These are phyloP conservation scores for Lepisosteus oculatus DNA, from an alignment of 2,113 vertebrate species.

Conservation along the genomic window DNA sequence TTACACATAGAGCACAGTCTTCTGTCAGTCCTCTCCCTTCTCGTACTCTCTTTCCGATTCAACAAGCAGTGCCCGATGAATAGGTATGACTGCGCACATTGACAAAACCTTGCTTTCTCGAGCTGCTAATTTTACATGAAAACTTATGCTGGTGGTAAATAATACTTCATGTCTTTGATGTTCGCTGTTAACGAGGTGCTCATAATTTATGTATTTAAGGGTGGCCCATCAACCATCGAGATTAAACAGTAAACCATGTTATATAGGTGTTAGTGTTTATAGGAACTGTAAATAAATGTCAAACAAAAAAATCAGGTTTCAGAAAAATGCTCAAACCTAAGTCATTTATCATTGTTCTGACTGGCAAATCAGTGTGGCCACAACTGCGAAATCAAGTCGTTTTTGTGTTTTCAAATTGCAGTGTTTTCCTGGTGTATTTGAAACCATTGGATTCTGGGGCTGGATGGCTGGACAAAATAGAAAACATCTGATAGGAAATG, in stretches of 20 bases:
- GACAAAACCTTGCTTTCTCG: constrained; percentile 63
- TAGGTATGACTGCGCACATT: constrained; percentile 64
- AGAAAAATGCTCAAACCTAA: constrained; percentile 62
- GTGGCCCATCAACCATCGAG: constrained; percentile 56
- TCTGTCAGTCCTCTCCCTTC: constrained; percentile 57
- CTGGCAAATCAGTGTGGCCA: constrained; percentile 55
- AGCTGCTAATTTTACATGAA: constrained; percentile 70
- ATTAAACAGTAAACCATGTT: constrained; percentile 63
- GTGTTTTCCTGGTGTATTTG: constrained; percentile 35
- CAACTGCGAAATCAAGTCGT: constrained; percentile 55
- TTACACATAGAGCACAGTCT: constrained; percentile 68
- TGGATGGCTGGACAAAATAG: constrained; percentile 40
- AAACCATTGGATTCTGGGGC: constrained; percentile 36
- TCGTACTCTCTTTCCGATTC: constrained; percentile 15
- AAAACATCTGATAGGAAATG: constrained; percentile 35
- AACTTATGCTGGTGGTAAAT: constrained; percentile 64
- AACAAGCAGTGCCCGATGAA: constrained; percentile 47
- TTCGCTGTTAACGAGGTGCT: constrained; percentile 71
- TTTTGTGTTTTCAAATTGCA: background rate
- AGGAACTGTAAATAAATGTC: constrained; percentile 77
- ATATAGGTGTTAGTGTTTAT: constrained; percentile 81
- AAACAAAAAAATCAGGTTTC: constrained; percentile 65
- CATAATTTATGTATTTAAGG: constrained; percentile 71
- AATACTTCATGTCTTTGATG: constrained; percentile 64
- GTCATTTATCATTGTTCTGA: constrained; percentile 80